Evolutionary conservation across 2,888 invertebrate species (phyloP), one percentile per base, ranked within the genome.

Genomic region (Torymus tubicola): DNA sequence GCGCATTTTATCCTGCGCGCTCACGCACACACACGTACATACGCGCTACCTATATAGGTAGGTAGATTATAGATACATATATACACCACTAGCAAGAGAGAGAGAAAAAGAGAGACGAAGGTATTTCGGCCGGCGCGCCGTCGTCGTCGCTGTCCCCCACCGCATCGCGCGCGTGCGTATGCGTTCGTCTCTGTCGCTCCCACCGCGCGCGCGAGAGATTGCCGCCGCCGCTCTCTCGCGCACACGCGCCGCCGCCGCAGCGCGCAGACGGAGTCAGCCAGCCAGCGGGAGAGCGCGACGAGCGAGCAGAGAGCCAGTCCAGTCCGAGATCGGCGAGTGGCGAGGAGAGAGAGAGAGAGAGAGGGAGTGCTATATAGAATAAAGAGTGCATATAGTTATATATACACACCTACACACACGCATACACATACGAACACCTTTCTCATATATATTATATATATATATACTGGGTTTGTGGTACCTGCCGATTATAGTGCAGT

Each of bases 241-340:
- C 24, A 21, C 69, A 14, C 53, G 14, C 21, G 11, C 50, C 42
- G 31, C 31, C 14, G 57, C 50, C 16, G 50, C 24, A 42, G 52
- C 31, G 65, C 14, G 53, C n/a, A 53, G 57, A 52, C 42, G 60
- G 77, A 14, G 57, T 24, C 52, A 52, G 64, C 8, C 53, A 53
- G 42, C 13, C 24, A 61, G 63, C 42, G 65, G 10, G 79, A 50
- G 70, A 74, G 60, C 16, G 58, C 16, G 13, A 64, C 16, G 13
- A 64, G 31, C 24, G 42, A 63, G 71, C 61, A 14, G 63, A 14
- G 63, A 13, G 63, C 14, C 68, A 50, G 71, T 58, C 86, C 90
- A 90, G 90, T 90, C 85, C 82, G 88, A 89, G 87, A 88, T 89
- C 89, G 89, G 89, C 89, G 87, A 87, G 87, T 88, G 90, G 86